Conservation (phyloP, 2,797 vertebrate species). For the Pipistrellus nathusii region DNA sequence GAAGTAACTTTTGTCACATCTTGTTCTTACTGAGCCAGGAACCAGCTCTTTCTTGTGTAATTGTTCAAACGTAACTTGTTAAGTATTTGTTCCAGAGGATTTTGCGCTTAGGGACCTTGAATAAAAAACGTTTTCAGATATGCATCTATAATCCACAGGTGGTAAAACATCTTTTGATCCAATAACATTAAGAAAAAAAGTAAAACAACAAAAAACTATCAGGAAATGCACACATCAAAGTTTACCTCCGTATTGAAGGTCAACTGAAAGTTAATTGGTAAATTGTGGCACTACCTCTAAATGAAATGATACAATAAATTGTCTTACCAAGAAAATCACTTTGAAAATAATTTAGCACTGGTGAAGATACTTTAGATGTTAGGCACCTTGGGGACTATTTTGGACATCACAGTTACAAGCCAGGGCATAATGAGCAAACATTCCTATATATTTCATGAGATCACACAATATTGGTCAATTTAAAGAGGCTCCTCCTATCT, state of each 20-base stretch:
- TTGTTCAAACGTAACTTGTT: slow-evolving; percentile 38
- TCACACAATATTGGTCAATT: not conserved
- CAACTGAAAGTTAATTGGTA: not conserved
- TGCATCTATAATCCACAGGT: not conserved
- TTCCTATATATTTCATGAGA: not conserved
- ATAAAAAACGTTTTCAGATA: slow-evolving; percentile 53
- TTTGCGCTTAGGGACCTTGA: not conserved
- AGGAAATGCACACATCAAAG: not conserved
- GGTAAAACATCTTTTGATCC: slow-evolving; percentile 7
- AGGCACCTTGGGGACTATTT: not conserved
- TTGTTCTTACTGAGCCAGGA: slow-evolving; percentile 52
- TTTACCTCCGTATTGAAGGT: not conserved
- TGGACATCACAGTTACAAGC: not conserved
- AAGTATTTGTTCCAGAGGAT: slow-evolving; percentile 38
- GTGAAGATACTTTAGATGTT: not conserved
- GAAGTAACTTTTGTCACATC: not conserved
- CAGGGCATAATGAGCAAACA: not conserved
- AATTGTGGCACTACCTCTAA: not conserved
- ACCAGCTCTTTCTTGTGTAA: slow-evolving; percentile 16
- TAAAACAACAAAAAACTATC: not conserved
- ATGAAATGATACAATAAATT: not conserved
- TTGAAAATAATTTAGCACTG: slow-evolving; percentile 21
- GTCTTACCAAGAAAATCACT: not conserved
- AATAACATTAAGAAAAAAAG: not conserved
- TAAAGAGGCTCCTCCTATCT: not conserved